Evolutionary conservation across 2,888 invertebrate species (phyloP).

Genomic region (Cremastobaeus sp.): DNA sequence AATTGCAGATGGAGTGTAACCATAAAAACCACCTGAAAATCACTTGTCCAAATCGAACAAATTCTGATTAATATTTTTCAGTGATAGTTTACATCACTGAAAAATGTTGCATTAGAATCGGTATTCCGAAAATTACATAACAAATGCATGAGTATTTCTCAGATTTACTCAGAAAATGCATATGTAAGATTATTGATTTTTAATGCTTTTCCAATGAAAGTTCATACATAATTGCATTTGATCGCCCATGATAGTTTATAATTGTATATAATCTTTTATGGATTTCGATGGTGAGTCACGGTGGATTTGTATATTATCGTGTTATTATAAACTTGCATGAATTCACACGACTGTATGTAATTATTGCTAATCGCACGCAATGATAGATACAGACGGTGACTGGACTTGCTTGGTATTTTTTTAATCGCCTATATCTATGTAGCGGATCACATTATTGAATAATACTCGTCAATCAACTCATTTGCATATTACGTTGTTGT

Average conservation of each 20-base stretch:
- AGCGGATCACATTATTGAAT: conserved; percentile 27
- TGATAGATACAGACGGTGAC: conserved; percentile 10
- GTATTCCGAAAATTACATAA: no score
- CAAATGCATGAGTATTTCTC: conserved; percentile 1
- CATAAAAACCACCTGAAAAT: no score
- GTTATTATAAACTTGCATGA: conserved; percentile 28
- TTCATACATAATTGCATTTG: conserved; percentile 20
- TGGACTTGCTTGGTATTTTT: conserved; percentile 6
- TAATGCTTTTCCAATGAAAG: conserved; percentile 32
- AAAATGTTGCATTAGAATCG: no score
- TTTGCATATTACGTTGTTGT: conserved; percentile 11
- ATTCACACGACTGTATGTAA: conserved; percentile 39
- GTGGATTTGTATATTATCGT: conserved; percentile 20
- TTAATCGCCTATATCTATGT: neutral
- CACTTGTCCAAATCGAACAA: no score
- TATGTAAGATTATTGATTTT: conserved; percentile 40
- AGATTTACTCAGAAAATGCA: conserved; percentile 5
- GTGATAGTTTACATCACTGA: no score
- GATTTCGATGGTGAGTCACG: conserved; percentile 38
- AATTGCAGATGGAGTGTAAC: no score
- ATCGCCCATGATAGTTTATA: neutral
- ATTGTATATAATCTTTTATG: conserved; percentile 27
- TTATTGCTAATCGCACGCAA: conserved; percentile 39
- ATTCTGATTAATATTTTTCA: no score
- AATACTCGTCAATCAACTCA: conserved; percentile 7